These are phyloP conservation scores for Darevskia nairensis DNA, from an alignment of 2,797 vertebrate genomes.

Conservation along the genomic window DNA sequence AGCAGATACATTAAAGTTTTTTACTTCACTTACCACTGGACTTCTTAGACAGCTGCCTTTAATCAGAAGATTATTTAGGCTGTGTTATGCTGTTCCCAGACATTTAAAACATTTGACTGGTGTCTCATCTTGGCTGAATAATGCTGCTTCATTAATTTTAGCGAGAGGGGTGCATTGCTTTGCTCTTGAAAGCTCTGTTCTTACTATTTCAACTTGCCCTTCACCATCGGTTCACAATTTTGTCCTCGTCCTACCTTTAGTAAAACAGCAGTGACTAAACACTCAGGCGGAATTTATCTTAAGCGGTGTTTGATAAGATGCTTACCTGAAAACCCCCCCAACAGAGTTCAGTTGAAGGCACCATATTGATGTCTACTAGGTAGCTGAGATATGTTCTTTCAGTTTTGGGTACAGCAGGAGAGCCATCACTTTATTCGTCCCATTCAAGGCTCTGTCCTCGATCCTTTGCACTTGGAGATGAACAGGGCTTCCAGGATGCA, in stretches of 20 bases:
- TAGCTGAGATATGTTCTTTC: not conserved
- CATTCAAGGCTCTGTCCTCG: not conserved
- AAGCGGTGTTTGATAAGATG: not conserved
- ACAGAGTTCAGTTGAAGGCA: not conserved
- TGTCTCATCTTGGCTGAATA: conserved; percentile 17
- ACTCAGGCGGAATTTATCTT: not conserved
- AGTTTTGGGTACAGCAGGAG: not conserved
- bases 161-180: not conserved
- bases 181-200: not conserved
- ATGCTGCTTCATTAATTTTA: not conserved
- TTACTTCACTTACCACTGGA: not conserved
- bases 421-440: not conserved
- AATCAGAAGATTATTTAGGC: too few relatives aligned
- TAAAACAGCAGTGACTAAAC: not conserved
- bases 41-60: too few relatives aligned
- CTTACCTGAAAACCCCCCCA: not conserved
- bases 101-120: conserved; percentile 18
- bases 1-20: not conserved
- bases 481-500: not conserved
- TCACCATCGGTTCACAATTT: not conserved
- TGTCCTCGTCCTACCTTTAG: not conserved
- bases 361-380: not conserved
- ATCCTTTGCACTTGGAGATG: not conserved
- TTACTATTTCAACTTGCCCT: too few relatives aligned
- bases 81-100: not conserved